Percentiles rank a stretch among this genome's conserved stretches.
These are phyloP conservation scores for Apogon talboti DNA, from an alignment of 2,797 vertebrate species.

Conservation along the genomic window DNA sequence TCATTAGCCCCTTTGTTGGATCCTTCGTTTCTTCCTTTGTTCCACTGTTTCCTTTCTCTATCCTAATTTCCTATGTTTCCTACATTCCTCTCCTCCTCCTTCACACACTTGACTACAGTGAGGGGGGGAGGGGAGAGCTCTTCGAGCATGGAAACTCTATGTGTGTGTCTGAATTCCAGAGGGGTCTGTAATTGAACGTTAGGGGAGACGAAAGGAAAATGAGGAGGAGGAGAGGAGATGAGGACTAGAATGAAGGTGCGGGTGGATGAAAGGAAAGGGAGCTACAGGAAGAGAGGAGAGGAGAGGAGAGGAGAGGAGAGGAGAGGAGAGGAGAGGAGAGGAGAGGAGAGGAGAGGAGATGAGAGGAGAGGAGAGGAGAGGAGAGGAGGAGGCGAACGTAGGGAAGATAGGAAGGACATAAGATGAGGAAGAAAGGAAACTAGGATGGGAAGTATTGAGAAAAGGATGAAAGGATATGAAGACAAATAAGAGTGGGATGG, in stretches of 20 bases:
- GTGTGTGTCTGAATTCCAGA: conserved; percentile 55
- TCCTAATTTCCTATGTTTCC: conserved; percentile 8
- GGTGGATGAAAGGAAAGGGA: too few species aligned
- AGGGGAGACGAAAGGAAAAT: conserved; percentile 14
- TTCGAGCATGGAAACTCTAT: conserved; percentile 20
- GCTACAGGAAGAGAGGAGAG: not conserved
- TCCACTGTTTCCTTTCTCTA: conserved; percentile 11
- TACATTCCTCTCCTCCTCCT: conserved; percentile 22
- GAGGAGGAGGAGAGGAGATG: not conserved
- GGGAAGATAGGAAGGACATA: too few species aligned
- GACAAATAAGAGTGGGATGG: too few species aligned
- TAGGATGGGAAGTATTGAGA: too few species aligned
- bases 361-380: too few species aligned
- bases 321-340: too few species aligned
- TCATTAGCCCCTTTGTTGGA: conserved; percentile 43
- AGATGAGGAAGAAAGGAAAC: too few species aligned
- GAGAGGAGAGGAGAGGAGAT: too few species aligned
- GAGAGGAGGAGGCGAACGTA: too few species aligned
- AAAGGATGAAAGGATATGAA: too few species aligned
- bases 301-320: too few species aligned
- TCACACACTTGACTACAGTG: conserved; percentile 36
- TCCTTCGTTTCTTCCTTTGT: conserved; percentile 18
- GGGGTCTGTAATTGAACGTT: conserved; percentile 52
- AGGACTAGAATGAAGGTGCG: too few species aligned
- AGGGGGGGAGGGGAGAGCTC: conserved; percentile 50